These are phyloP conservation scores for Caenorhabditis imperialis DNA, from an alignment of 2,888 invertebrate species.

Conservation along the genomic window DNA sequence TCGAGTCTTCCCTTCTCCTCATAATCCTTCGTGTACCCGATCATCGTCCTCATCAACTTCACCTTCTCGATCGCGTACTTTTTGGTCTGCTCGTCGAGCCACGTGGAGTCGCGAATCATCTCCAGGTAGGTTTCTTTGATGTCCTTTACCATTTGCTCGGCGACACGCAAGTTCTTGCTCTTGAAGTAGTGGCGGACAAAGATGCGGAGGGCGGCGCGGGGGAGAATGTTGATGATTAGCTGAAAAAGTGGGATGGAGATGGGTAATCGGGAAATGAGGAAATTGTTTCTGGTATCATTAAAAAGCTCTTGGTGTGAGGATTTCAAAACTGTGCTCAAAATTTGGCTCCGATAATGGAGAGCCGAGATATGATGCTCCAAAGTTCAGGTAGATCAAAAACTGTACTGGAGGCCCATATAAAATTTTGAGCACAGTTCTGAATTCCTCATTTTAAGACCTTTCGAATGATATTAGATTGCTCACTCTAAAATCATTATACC, in stretches of 20 bases:
- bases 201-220: constrained; percentile 28
- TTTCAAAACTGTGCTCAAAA: too few relatives aligned
- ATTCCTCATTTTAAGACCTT: too few relatives aligned
- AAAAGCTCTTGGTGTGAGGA: too few relatives aligned
- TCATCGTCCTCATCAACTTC: constrained; percentile 13
- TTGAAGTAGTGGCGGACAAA: constrained; percentile 26
- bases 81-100: constrained; percentile 13
- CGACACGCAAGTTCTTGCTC: constrained; percentile 11
- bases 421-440: too few relatives aligned
- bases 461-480: too few relatives aligned
- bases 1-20: constrained; percentile 30
- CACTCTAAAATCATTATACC: too few relatives aligned
- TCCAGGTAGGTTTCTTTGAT: constrained; percentile 12
- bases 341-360: too few relatives aligned
- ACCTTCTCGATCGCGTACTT: constrained; percentile 12
- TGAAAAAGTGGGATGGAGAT: constrained; percentile 1
- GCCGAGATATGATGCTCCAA: too few relatives aligned
- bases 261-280: too few relatives aligned
- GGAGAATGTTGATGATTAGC: not conserved
- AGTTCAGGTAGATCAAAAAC: too few relatives aligned
- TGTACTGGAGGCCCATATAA: too few relatives aligned
- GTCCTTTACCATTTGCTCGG: constrained; percentile 11
- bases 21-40: constrained; percentile 37
- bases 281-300: too few relatives aligned
- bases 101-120: constrained; percentile 19